phyloP scores from a whole-genome alignment of 1,140 invertebrate genomes.

The Solen grandis region DNA sequence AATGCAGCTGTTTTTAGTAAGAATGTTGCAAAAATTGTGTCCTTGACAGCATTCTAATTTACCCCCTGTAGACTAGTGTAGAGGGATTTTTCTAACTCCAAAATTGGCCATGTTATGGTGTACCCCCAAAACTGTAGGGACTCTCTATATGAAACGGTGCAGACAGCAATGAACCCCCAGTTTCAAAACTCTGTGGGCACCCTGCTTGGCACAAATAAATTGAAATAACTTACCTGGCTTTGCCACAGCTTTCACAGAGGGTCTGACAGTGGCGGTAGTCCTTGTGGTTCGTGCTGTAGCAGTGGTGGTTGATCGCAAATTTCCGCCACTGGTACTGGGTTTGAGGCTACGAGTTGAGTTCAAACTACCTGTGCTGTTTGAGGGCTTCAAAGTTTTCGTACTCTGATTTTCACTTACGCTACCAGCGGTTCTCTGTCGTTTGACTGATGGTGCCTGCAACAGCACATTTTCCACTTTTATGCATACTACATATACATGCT shows the following conservation, averaged over 20 bases:
- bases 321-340: slow-evolving; percentile 3
- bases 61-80: not conserved
- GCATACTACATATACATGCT: too few relatives aligned
- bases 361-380: slow-evolving; percentile 33
- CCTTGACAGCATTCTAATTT: too few relatives aligned
- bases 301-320: not conserved
- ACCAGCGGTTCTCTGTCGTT: slow-evolving; percentile 35
- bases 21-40: too few relatives aligned
- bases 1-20: too few relatives aligned
- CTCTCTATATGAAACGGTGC: not conserved
- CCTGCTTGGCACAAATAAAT: not conserved
- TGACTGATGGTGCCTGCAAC: slow-evolving; percentile 24
- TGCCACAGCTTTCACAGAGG: slow-evolving; percentile 3
- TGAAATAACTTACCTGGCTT: slow-evolving; percentile 24
- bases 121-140: not conserved
- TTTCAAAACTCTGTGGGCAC: not conserved
- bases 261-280: slow-evolving; percentile 25
- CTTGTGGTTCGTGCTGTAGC: not conserved
- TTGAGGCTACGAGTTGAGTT: not conserved
- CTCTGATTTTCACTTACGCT: not conserved
- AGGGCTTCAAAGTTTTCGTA: not conserved
- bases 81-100: not conserved
- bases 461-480: too few relatives aligned
- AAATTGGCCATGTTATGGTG: not conserved
- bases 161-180: not conserved